These are phyloP conservation scores for Diaperis boleti DNA, from an alignment of 2,888 invertebrate genomes.

Conservation along the genomic window DNA sequence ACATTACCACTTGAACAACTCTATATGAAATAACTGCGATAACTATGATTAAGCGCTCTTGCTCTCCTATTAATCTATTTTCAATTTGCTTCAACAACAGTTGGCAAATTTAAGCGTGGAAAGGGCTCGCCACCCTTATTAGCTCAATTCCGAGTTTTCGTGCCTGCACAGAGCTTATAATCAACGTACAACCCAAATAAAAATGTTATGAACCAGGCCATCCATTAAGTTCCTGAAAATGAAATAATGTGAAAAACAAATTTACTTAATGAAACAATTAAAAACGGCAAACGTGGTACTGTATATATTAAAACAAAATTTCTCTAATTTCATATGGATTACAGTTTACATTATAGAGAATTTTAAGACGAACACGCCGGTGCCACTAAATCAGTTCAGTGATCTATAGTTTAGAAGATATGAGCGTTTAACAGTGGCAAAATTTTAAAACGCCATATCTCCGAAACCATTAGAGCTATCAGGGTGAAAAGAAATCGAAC, in stretches of 20 bases:
- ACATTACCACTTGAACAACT: neutral
- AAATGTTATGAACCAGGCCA: neutral
- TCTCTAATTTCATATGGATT: too few relatives aligned
- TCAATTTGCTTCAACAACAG: slow-evolving; percentile 14
- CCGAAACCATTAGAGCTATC: too few relatives aligned
- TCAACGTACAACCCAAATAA: neutral
- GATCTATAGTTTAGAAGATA: too few relatives aligned
- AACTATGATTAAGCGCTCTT: slow-evolving; percentile 12
- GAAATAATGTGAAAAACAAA: slow-evolving; percentile 15
- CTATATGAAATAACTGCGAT: slow-evolving; percentile 14
- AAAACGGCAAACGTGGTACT: slow-evolving; percentile 9
- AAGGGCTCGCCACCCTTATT: neutral
- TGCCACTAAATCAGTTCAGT: too few relatives aligned
- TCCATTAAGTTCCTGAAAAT: neutral
- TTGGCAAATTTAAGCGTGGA: slow-evolving; percentile 1
- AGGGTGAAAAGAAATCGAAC: too few relatives aligned
- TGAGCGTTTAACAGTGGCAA: too few relatives aligned
- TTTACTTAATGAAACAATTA: slow-evolving; percentile 16
- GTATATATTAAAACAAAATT: too few relatives aligned
- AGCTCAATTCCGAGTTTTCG: neutral
- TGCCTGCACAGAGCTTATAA: neutral
- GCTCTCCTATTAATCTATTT: slow-evolving; percentile 13
- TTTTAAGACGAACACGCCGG: too few relatives aligned
- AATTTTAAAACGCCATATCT: too few relatives aligned
- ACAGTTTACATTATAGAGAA: too few relatives aligned